phyloP scores from a whole-genome alignment of 2,888 invertebrate species.

The Plemyria rubiginata region DNA sequence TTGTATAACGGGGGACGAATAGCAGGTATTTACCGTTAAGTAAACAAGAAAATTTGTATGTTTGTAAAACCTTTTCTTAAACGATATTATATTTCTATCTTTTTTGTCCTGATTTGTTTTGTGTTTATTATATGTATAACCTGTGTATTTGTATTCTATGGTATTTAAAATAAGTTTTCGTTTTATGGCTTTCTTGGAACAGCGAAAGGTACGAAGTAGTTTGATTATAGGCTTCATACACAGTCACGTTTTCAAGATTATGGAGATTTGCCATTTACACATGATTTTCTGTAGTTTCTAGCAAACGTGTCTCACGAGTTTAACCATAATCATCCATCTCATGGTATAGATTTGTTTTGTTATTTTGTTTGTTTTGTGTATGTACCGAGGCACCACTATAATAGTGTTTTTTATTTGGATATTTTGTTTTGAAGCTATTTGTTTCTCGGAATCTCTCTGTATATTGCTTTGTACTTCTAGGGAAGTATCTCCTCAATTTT shows the following conservation, averaged over 20 bases:
- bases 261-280: constrained; percentile 11
- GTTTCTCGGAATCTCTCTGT: no score
- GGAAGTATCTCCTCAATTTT: no score
- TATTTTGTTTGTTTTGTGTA: no score
- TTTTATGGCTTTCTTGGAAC: constrained; percentile 48
- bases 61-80: no score
- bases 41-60: no score
- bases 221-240: constrained; percentile 18
- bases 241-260: constrained; percentile 22
- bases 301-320: constrained; percentile 4
- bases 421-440: no score
- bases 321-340: neutral
- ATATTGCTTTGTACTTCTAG: no score
- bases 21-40: no score
- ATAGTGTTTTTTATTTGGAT: no score
- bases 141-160: constrained; percentile 16
- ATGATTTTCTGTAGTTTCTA: constrained; percentile 17
- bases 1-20: no score
- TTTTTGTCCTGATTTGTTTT: neutral
- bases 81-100: neutral
- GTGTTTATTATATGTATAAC: constrained; percentile 3
- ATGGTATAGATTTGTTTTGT: no score
- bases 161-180: constrained; percentile 39
- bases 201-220: constrained; percentile 52
- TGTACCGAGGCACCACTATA: no score